Evolutionary conservation across 2,888 invertebrate genomes (phyloP).

Genomic region (Sipha maydis): DNA sequence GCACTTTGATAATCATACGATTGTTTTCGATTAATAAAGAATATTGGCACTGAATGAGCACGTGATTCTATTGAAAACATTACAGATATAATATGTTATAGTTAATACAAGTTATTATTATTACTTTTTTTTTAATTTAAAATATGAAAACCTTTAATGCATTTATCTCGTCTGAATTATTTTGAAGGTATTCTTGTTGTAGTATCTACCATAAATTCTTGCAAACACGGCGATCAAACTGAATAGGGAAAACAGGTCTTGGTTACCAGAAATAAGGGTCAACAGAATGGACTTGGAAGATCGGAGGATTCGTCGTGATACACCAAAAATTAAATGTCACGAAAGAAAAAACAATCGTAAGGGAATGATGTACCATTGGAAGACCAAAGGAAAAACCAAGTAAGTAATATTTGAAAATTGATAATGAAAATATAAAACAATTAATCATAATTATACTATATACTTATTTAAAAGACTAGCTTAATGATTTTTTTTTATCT

Average conservation of each 20-base stretch:
- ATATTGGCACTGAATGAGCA: neutral
- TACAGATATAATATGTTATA: neutral
- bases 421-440: neutral
- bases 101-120: neutral
- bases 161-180: neutral
- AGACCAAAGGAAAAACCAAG: constrained; percentile 19
- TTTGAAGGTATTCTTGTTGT: neutral
- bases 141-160: neutral
- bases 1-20: constrained; percentile 30
- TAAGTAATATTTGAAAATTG: neutral
- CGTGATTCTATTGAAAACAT: neutral
- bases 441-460: no score
- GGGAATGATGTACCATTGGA: neutral
- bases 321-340: constrained; percentile 18
- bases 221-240: neutral
- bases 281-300: constrained; percentile 54
- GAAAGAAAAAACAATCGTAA: constrained; percentile 1
- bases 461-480: no score
- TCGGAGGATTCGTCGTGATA: constrained; percentile 3
- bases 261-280: constrained; percentile 55
- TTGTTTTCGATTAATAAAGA: constrained; percentile 34
- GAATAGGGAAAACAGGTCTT: constrained; percentile 6
- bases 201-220: neutral
- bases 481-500: no score
- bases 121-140: neutral